Evolutionary conservation across 2,113 vertebrate genomes (phyloP).

Genomic region (Rhipidura dahli): DNA sequence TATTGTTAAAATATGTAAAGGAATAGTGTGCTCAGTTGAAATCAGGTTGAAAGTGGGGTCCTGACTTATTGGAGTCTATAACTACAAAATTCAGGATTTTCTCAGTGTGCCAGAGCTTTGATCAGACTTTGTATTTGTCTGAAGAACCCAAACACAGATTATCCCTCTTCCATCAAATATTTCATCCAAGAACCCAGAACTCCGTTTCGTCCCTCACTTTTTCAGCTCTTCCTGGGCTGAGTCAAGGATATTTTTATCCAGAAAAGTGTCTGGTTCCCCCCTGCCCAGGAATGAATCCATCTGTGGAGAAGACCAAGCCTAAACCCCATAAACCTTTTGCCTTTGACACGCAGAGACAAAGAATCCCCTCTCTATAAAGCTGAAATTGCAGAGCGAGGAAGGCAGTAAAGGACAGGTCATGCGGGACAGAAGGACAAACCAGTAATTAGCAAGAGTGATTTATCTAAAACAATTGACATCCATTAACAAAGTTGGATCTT

Average conservation of each 20-base stretch:
- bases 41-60: neutral
- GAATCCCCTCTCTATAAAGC: neutral
- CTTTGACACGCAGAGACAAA: neutral
- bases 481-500: neutral
- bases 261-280: neutral
- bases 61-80: neutral
- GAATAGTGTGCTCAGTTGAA: rapidly evolving
- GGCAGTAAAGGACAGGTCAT: neutral
- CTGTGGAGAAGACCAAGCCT: neutral
- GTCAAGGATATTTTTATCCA: neutral
- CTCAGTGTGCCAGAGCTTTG: neutral
- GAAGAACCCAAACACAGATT: neutral
- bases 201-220: neutral
- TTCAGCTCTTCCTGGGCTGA: neutral
- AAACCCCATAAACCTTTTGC: neutral
- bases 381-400: neutral
- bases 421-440: rapidly evolving
- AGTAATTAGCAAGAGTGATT: neutral
- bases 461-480: neutral
- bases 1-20: neutral
- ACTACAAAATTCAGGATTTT: neutral
- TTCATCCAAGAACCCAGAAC: neutral
- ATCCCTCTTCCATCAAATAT: neutral
- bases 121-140: neutral
- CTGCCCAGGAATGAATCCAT: neutral